Evolutionary conservation across 2,888 invertebrate genomes (phyloP).

Genomic region (Aethes cnicana): DNA sequence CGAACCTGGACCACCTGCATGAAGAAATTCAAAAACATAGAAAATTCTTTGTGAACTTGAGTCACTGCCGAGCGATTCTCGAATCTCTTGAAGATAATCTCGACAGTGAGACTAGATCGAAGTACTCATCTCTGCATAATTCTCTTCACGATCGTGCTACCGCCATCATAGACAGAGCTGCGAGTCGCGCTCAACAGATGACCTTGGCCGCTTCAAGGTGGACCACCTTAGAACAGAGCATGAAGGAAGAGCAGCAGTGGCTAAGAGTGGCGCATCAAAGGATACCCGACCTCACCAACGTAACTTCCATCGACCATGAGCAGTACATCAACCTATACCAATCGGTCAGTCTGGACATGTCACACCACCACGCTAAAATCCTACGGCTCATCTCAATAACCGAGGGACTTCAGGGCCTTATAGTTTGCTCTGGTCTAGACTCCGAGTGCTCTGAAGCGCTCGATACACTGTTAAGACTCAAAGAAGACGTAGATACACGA

Average conservation of each 20-base stretch:
- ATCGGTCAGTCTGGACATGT: slow-evolving; percentile 89
- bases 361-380: slow-evolving; percentile 90
- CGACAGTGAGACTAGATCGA: slow-evolving; percentile 89
- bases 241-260: slow-evolving; percentile 93
- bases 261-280: slow-evolving; percentile 91
- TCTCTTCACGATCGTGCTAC: slow-evolving; percentile 89
- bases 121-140: slow-evolving; percentile 88
- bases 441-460: slow-evolving; percentile 88
- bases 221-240: slow-evolving; percentile 90
- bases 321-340: slow-evolving; percentile 92
- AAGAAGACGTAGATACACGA: slow-evolving; percentile 89
- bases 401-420: slow-evolving; percentile 87
- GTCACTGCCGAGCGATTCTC: slow-evolving; percentile 92
- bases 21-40: slow-evolving; percentile 95
- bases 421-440: slow-evolving; percentile 88
- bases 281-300: slow-evolving; percentile 90
- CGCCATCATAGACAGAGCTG: slow-evolving; percentile 89
- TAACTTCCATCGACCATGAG: slow-evolving; percentile 92
- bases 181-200: slow-evolving; percentile 91
- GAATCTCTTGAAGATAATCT: slow-evolving; percentile 93
- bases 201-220: slow-evolving; percentile 92
- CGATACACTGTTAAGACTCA: slow-evolving; percentile 87
- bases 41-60: slow-evolving; percentile 93
- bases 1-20: slow-evolving; percentile 89
- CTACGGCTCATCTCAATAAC: slow-evolving; percentile 88